phyloP scores from a whole-genome alignment of 2,113 vertebrate species.

The Uria lomvia region DNA sequence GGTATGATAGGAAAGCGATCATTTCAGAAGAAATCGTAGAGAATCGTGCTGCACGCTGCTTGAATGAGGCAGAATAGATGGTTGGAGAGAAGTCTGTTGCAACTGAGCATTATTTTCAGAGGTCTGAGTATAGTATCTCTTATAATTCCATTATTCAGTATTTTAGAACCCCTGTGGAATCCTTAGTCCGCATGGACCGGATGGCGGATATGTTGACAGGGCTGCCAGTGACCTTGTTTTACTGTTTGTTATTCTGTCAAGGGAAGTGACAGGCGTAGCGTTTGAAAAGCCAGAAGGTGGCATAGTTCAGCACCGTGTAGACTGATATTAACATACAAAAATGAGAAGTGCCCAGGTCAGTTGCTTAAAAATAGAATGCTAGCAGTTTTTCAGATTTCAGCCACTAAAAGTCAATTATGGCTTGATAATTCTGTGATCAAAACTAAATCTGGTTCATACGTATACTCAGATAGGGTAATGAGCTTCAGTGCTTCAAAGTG shows the following conservation, averaged over 20 bases:
- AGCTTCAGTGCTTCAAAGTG: background rate
- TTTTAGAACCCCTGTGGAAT: constrained; percentile 50
- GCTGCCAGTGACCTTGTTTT: constrained; percentile 55
- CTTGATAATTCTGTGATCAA: background rate
- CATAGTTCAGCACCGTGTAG: constrained; percentile 51
- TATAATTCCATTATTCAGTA: constrained; percentile 45
- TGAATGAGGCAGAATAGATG: constrained; percentile 29
- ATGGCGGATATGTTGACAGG: constrained; percentile 50
- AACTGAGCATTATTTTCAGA: constrained; percentile 53
- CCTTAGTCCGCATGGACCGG: constrained; percentile 1
- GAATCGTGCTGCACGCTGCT: background rate
- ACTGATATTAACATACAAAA: constrained; percentile 58
- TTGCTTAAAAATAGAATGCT: constrained; percentile 35
- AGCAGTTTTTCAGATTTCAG: constrained; percentile 35
- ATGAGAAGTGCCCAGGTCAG: constrained; percentile 26
- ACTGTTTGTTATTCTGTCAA: constrained; percentile 62
- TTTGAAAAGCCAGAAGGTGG: constrained; percentile 59
- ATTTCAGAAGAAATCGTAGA: constrained; percentile 18
- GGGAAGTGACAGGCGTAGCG: constrained; percentile 58
- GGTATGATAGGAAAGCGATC: constrained; percentile 5
- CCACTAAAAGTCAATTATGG: constrained; percentile 8
- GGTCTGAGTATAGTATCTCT: constrained; percentile 39
- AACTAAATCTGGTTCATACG: background rate
- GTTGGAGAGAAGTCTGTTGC: background rate
- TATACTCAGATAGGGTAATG: background rate